A percentile compares a stretch with the other conserved stretches of the same genome.
phyloP scores from a whole-genome alignment of 2,113 vertebrate genomes.

The Leptobrachium leishanense region DNA sequence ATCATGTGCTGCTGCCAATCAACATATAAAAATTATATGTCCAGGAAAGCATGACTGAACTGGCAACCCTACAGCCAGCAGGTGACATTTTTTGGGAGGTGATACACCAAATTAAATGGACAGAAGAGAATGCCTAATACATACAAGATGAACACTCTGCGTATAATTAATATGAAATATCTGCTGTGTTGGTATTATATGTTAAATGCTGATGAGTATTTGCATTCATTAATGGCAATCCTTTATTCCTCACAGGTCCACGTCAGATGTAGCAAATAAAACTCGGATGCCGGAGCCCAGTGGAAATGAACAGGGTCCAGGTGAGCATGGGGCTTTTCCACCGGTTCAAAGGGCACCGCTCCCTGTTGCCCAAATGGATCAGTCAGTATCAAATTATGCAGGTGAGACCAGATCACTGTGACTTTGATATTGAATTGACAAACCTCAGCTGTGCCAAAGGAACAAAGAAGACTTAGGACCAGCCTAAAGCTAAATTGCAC shows the following conservation, averaged over 20 bases:
- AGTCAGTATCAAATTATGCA: conserved; percentile 90
- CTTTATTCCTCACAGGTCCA: conserved; percentile 71
- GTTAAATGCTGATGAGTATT: not conserved
- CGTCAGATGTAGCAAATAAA: conserved; percentile 90
- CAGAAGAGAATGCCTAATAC: too few species aligned
- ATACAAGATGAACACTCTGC: too few species aligned
- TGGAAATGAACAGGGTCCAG: conserved; percentile 77
- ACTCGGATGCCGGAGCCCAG: conserved; percentile 77
- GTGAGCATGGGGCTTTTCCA: conserved; percentile 73
- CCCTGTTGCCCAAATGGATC: conserved; percentile 79
- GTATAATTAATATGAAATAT: too few species aligned
- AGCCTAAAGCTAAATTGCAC: too few species aligned
- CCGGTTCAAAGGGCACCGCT: conserved; percentile 75
- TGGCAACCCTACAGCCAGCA: too few species aligned
- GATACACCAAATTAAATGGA: too few species aligned
- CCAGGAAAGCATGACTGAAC: too few species aligned
- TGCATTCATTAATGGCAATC: conserved; percentile 2
- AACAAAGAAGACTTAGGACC: too few species aligned
- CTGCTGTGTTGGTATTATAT: not conserved
- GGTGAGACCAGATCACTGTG: conserved; percentile 66
- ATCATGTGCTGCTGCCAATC: too few species aligned
- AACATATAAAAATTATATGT: too few species aligned
- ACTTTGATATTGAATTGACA: not conserved
- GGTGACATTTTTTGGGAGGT: too few species aligned
- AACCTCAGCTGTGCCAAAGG: too few species aligned